phyloP scores from a whole-genome alignment of 2,888 invertebrate genomes.

The Escarpia spicata region DNA sequence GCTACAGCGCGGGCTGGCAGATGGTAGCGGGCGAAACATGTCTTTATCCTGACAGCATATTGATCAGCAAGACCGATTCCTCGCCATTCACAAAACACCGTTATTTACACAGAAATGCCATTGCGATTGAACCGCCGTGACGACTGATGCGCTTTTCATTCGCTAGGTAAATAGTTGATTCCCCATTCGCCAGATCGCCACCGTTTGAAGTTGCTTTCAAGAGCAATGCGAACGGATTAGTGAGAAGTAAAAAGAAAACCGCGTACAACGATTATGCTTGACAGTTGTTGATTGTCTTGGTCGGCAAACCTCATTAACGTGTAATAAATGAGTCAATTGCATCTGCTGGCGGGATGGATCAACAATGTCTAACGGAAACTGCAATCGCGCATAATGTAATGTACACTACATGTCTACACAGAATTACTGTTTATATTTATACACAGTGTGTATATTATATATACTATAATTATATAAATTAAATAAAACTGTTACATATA shows the following conservation, averaged over 20 bases:
- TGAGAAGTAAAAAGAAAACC: background rate
- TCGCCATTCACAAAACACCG: background rate
- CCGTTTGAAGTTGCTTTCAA: background rate
- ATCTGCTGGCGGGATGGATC: background rate
- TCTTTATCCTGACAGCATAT: background rate
- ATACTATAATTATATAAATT: too few relatives aligned
- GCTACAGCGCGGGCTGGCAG: background rate
- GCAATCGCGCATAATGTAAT: background rate
- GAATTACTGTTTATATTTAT: too few relatives aligned
- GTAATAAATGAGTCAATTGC: background rate
- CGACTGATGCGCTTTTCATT: background rate
- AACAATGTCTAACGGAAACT: background rate
- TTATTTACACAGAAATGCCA: constrained; percentile 5
- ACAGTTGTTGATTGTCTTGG: background rate
- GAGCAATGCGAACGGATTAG: background rate
- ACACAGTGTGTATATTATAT: background rate
- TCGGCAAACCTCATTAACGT: background rate
- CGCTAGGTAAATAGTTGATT: constrained; percentile 9
- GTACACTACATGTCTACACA: too few relatives aligned
- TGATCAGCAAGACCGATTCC: background rate
- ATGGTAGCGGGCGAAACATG: background rate
- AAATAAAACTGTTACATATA: background rate
- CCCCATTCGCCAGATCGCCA: background rate
- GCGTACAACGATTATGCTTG: background rate
- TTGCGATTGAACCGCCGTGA: background rate